Evolutionary conservation across 2,113 vertebrate species (phyloP).

Genomic region (Pelvicachromis taeniatus): DNA sequence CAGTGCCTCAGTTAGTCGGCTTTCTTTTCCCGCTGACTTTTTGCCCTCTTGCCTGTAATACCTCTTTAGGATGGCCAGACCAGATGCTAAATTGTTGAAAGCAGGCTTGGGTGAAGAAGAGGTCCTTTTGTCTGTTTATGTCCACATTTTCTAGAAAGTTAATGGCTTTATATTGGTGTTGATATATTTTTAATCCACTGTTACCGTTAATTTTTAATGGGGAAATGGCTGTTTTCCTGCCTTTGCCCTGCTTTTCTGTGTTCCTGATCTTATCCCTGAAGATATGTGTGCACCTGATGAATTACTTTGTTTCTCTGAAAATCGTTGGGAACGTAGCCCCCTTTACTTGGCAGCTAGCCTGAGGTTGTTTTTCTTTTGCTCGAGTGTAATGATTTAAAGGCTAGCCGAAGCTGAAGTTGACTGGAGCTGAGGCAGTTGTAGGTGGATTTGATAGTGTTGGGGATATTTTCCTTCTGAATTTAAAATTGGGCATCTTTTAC

Average conservation of each 20-base stretch:
- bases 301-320: conserved; percentile 23
- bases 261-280: conserved; percentile 36
- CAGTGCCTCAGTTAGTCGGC: neutral
- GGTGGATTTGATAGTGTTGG: neutral
- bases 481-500: neutral
- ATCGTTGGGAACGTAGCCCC: neutral
- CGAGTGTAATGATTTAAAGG: conserved; percentile 11
- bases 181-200: neutral
- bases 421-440: conserved; percentile 1
- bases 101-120: neutral
- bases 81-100: conserved; percentile 24
- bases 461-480: neutral
- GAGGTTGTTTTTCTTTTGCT: conserved; percentile 18
- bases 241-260: conserved; percentile 9
- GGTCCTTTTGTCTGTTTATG: neutral
- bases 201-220: conserved; percentile 20
- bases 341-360: conserved; percentile 26
- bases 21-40: conserved; percentile 31
- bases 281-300: conserved; percentile 15
- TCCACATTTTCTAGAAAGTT: neutral
- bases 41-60: conserved; percentile 17
- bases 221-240: conserved; percentile 45
- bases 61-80: neutral
- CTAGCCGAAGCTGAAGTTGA: neutral
- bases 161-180: neutral